A percentile compares a stretch with the other conserved stretches of the same genome.
These are phyloP conservation scores for Cisticola juncidis DNA, from an alignment of 2,113 vertebrate species.

Conservation along the genomic window DNA sequence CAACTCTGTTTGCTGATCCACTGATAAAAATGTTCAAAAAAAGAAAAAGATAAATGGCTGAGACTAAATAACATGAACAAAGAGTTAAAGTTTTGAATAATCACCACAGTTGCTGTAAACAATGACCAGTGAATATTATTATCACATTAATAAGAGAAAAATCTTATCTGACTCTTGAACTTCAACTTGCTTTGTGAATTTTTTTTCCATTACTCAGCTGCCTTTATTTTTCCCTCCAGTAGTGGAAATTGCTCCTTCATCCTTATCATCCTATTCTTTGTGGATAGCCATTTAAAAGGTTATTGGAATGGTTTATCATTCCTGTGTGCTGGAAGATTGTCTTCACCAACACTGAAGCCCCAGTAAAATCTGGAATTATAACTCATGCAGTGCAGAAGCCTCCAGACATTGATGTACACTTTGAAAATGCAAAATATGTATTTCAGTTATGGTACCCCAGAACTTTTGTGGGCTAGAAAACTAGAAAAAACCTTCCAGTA, in stretches of 20 bases:
- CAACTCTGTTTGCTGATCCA: background rate
- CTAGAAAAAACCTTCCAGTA: background rate
- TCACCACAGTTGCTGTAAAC: background rate
- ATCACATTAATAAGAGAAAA: background rate
- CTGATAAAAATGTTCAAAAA: background rate
- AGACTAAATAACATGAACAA: background rate
- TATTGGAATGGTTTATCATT: background rate
- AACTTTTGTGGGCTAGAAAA: background rate
- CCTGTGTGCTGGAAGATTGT: background rate
- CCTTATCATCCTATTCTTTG: background rate
- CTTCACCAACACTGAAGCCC: background rate
- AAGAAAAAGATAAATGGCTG: background rate
- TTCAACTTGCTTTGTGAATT: background rate
- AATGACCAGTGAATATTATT: background rate
- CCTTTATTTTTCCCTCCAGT: background rate
- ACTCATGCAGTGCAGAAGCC: background rate
- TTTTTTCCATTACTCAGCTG: background rate
- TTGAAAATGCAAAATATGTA: background rate
- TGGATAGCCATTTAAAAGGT: background rate
- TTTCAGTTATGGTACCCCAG: background rate
- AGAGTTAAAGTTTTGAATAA: background rate
- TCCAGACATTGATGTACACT: background rate
- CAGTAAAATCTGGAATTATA: background rate
- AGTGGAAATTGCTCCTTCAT: background rate
- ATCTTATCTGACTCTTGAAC: background rate